Percentiles rank a stretch among this genome's conserved stretches.
Evolutionary conservation across 2,113 vertebrate species (phyloP).

Genomic region (Sorex araneus): DNA sequence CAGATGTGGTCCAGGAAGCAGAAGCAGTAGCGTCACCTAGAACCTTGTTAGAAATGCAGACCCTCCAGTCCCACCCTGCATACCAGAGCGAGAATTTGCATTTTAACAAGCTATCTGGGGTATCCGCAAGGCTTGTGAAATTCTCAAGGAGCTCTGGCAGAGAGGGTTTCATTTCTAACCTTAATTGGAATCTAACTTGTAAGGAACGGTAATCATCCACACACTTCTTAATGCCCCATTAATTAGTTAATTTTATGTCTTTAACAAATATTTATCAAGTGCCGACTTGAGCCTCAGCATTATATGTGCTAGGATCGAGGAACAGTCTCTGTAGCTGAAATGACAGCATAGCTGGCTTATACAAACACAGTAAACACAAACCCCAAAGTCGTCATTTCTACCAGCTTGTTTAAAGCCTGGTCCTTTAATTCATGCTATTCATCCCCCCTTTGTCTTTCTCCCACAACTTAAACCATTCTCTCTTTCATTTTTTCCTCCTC

Average conservation of each 20-base stretch:
- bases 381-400: not conserved
- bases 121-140: not conserved
- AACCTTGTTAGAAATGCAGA: slow-evolving; percentile 10
- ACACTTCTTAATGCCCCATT: not conserved
- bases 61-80: not conserved
- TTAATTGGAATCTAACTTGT: slow-evolving; percentile 41
- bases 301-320: not conserved
- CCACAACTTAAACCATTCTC: slow-evolving; percentile 19
- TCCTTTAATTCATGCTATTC: not conserved
- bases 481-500: slow-evolving; percentile 6
- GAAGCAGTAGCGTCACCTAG: not conserved
- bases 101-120: not conserved
- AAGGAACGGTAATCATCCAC: slow-evolving; percentile 4
- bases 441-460: slow-evolving; percentile 27
- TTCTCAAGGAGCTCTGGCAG: not conserved
- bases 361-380: slow-evolving; percentile 3
- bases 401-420: slow-evolving; percentile 3
- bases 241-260: slow-evolving; percentile 14
- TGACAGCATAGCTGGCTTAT: not conserved
- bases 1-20: not conserved
- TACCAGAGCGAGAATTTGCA: not conserved
- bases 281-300: not conserved
- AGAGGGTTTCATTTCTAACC: not conserved
- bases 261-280: slow-evolving; percentile 11
- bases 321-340: not conserved